Conservation (phyloP, 2,113 vertebrate species). For the Pandion haliaetus region DNA sequence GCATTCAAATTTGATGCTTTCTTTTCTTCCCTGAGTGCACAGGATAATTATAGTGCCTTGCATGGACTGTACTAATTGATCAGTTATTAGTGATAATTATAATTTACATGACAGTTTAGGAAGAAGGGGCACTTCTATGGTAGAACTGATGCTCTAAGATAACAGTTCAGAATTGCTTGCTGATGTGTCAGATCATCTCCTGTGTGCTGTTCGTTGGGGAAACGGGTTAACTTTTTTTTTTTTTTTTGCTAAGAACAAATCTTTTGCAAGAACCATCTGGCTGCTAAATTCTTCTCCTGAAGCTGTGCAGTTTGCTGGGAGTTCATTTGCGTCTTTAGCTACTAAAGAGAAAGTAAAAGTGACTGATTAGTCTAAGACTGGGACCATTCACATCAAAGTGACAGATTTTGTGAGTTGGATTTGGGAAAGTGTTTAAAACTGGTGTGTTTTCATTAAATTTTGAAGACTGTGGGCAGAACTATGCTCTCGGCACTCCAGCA, state of each 20-base stretch:
- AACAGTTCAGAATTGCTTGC: neutral
- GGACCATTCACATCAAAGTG: conserved; percentile 47
- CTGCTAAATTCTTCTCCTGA: conserved; percentile 16
- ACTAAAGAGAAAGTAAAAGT: conserved; percentile 54
- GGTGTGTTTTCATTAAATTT: conserved; percentile 35
- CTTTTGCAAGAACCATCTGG: conserved; percentile 55
- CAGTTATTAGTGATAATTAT: neutral
- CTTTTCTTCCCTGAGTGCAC: neutral
- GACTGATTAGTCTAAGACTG: conserved; percentile 52
- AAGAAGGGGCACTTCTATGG: neutral
- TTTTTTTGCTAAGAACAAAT: neutral
- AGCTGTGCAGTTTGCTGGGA: conserved; percentile 41
- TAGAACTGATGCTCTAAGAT: neutral
- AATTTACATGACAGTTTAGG: neutral
- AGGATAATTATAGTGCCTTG: neutral
- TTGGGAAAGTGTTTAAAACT: conserved; percentile 40
- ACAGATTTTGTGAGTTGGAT: conserved; percentile 45
- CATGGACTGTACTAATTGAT: neutral
- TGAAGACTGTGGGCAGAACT: conserved; percentile 29
- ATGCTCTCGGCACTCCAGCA: neutral
- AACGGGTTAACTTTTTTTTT: neutral
- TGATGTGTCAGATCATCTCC: neutral
- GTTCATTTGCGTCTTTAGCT: conserved; percentile 58
- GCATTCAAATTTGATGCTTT: neutral
- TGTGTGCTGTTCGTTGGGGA: neutral